Evolutionary conservation across 2,797 vertebrate genomes (phyloP).

Genomic region (Pipistrellus nathusii): DNA sequence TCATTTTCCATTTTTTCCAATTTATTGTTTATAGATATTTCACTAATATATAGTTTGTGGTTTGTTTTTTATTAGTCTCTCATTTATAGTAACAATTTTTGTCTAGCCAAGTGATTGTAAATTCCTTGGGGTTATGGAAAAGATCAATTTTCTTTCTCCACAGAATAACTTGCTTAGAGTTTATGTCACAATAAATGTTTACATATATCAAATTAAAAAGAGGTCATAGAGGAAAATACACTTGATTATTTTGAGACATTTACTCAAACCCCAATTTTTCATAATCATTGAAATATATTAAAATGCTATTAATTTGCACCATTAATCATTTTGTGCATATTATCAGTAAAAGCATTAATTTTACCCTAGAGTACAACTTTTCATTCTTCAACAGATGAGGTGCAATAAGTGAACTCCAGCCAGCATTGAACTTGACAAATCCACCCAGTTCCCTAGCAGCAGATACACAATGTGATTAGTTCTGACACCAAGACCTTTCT

Average conservation of each 20-base stretch:
- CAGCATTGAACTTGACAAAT: slow-evolving; percentile 30
- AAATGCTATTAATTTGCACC: no score
- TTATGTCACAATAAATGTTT: neutral
- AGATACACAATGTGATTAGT: slow-evolving; percentile 53
- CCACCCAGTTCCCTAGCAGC: neutral
- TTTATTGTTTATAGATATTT: slow-evolving; percentile 58
- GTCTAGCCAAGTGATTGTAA: slow-evolving; percentile 56
- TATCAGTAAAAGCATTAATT: slow-evolving; percentile 48
- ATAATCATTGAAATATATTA: neutral
- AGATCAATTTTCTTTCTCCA: neutral
- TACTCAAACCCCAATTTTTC: neutral
- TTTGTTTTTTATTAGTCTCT: slow-evolving; percentile 54
- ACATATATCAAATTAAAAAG: neutral
- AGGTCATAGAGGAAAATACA: neutral
- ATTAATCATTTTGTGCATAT: neutral
- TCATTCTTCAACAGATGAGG: slow-evolving; percentile 37
- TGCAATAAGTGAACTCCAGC: slow-evolving; percentile 27
- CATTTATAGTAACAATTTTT: neutral
- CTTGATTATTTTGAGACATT: neutral
- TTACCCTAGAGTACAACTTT: slow-evolving; percentile 14
- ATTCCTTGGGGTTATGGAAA: neutral
- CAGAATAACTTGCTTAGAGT: neutral
- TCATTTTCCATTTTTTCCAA: neutral
- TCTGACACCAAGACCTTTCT: slow-evolving; percentile 60
- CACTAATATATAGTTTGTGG: slow-evolving; percentile 51